phyloP scores from a whole-genome alignment of 2,888 invertebrate species.

The Agonopterix alstromeriana region DNA sequence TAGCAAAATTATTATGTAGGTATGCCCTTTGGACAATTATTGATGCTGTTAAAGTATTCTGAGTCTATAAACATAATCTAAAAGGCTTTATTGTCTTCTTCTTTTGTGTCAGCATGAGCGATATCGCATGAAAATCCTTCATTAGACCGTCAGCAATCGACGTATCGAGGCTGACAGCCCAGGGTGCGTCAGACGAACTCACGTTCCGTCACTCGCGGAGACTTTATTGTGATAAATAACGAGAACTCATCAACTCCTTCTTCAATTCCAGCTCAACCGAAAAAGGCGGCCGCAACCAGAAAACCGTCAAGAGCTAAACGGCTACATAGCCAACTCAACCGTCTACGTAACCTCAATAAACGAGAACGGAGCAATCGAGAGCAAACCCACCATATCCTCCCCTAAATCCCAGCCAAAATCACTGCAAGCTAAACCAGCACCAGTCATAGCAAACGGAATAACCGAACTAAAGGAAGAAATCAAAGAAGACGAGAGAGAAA shows the following conservation, averaged over 20 bases:
- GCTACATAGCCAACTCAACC: constrained; percentile 87
- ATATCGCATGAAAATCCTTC: too few species aligned
- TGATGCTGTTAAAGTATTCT: too few species aligned
- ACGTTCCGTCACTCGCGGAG: too few species aligned
- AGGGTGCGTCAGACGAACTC: too few species aligned
- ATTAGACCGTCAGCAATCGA: too few species aligned
- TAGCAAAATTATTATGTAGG: too few species aligned
- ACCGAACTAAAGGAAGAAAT: constrained; percentile 37
- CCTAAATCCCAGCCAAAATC: constrained; percentile 65
- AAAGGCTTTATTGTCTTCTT: too few species aligned
- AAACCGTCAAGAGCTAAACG: constrained; percentile 81
- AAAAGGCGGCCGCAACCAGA: constrained; percentile 59
- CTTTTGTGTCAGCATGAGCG: too few species aligned
- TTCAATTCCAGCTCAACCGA: constrained; percentile 75
- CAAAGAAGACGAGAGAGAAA: constrained; percentile 49
- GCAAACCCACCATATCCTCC: constrained; percentile 64
- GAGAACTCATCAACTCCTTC: not conserved
- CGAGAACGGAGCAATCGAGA: constrained; percentile 69
- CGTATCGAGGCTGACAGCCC: too few species aligned
- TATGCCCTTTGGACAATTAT: too few species aligned
- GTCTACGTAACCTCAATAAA: constrained; percentile 89
- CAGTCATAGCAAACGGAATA: constrained; percentile 63
- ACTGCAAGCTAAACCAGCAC: constrained; percentile 64
- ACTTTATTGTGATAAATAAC: too few species aligned
- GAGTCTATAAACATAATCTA: too few species aligned